These are phyloP conservation scores for Pseudois nayaur DNA, from an alignment of 2,113 vertebrate genomes.

Conservation along the genomic window DNA sequence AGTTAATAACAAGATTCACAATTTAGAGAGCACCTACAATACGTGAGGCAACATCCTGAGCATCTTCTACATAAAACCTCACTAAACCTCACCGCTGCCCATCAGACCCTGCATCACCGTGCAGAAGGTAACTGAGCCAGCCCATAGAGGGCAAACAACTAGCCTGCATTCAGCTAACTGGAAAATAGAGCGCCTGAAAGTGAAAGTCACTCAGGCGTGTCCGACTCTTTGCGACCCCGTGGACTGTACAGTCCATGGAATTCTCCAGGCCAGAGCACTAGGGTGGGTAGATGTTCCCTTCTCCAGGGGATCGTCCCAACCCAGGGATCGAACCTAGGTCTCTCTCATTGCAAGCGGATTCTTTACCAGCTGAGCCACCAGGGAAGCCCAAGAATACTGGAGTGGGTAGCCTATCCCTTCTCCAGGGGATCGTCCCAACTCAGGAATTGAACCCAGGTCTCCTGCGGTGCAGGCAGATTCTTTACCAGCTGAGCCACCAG, in stretches of 20 bases:
- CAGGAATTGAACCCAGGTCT: background rate
- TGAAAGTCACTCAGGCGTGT: background rate
- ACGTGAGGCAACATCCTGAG: background rate
- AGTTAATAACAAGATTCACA: background rate
- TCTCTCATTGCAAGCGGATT: accelerated
- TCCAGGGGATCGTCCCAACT: accelerated
- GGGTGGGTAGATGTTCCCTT: background rate
- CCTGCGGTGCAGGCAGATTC: background rate
- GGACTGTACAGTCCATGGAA: background rate
- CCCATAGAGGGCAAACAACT: background rate
- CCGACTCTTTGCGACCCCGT: background rate
- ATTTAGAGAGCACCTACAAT: background rate
- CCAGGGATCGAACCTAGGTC: background rate
- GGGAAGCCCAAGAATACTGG: background rate
- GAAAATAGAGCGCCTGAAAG: background rate
- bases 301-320: background rate
- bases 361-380: background rate
- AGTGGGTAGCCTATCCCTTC: background rate
- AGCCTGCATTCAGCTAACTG: background rate
- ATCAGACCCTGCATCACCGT: background rate
- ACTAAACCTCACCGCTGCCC: background rate
- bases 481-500: background rate
- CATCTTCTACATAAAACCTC: background rate
- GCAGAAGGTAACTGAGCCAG: background rate
- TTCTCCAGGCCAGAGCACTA: background rate